phyloP scores from a whole-genome alignment of 1,140 invertebrate genomes.

The Rhopalosiphum maidis region DNA sequence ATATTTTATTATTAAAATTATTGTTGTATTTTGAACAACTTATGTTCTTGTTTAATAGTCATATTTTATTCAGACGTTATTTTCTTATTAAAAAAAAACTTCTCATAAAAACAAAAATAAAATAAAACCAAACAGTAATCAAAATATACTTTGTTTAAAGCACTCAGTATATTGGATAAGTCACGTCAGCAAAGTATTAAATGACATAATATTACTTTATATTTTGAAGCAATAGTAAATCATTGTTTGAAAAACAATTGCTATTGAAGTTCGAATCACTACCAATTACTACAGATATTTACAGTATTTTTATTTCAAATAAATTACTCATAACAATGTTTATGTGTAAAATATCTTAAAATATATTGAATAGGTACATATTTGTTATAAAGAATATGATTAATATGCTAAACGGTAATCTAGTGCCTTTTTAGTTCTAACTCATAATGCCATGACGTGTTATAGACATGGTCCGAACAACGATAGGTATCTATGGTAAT shows the following conservation, averaged over 20 bases:
- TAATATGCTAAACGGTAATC: too few species aligned
- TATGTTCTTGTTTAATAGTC: not conserved
- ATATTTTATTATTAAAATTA: not conserved
- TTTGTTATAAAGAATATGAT: too few species aligned
- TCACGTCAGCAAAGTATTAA: not conserved
- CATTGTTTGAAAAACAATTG: not conserved
- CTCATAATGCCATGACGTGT: not conserved
- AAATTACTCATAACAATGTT: not conserved
- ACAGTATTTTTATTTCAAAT: not conserved
- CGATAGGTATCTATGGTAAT: too few species aligned
- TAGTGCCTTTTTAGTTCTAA: not conserved
- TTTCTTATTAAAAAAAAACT: not conserved
- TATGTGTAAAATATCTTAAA: not conserved
- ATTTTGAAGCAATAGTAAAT: not conserved
- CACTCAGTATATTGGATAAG: not conserved
- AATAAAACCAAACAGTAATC: not conserved
- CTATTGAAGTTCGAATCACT: not conserved
- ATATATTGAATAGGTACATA: not conserved
- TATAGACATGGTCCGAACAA: too few species aligned
- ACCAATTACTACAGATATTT: not conserved
- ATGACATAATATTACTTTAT: not conserved
- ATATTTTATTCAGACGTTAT: not conserved
- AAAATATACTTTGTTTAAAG: not conserved
- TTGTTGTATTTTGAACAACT: not conserved
- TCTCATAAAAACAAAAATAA: not conserved